Evolutionary conservation across 2,113 vertebrate genomes (phyloP), one percentile per base, ranked within the genome.

Genomic region (Glareola pratincola): DNA sequence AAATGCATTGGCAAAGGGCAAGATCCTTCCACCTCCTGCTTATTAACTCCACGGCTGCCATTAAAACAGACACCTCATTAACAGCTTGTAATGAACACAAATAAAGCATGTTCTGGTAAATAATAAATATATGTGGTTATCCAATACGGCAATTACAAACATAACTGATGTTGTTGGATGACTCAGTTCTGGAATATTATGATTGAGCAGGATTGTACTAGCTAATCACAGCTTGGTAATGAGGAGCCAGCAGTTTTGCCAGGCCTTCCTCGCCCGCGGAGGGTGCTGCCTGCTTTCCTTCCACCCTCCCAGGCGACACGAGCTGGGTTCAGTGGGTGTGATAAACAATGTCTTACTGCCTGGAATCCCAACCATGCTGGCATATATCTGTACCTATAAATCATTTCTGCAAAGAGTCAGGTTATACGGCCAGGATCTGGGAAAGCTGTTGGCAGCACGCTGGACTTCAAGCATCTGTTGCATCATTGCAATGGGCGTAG

Each of bases 51-150:
- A 73, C 1, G 32, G 37, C 64, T 90, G 29, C 71, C 54, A 74
- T 89, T 96, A 96, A 88, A 93, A 80, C 45, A 83, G 90, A 84
- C 68, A 85, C 68, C 73, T 97, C 93, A 93, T 97, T 96, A 96
- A 92, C 79, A 92, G 88, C 87, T 96, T 96, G 92, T 96, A 97
- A 88, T 92, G 87, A 97, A 59, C 8, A 36, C 92, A 78, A 96
- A 90, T 92, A 95, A 97, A 95, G 64, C 67, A 64, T 80, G 30
- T 71, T 66, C 51, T 95, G 74, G 85, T 96, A 97, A 97, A 97
- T 96, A 96, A 96, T 96, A 96, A 94, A 96, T 95, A 94, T 60
- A 87, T 92, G 78, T 81, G 36, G 77, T 88, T 95, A 92, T 95
- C 88, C 47, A 47, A 94, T 92, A 97, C 2, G 18, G 73, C 81